These are phyloP conservation scores for Helobdella robusta DNA, from an alignment of 2,888 invertebrate genomes.

Conservation along the genomic window DNA sequence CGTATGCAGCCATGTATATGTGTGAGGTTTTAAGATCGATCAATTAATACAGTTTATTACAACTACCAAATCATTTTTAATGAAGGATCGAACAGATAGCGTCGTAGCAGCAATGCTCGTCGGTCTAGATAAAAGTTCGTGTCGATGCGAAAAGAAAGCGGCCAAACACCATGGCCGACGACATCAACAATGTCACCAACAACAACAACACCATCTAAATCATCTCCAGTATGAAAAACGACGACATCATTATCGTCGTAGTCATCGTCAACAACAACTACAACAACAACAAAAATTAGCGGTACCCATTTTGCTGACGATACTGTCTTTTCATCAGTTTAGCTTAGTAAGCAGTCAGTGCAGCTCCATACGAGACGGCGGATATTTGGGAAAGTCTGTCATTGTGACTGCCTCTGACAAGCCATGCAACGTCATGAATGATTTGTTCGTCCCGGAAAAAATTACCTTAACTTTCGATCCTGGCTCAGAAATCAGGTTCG, in stretches of 20 bases:
- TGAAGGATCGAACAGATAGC: too few relatives aligned
- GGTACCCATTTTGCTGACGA: background rate
- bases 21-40: too few relatives aligned
- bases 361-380: slow-evolving; percentile 23
- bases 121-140: too few relatives aligned
- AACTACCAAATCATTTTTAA: too few relatives aligned
- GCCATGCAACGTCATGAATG: slow-evolving; percentile 45
- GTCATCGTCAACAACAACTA: background rate
- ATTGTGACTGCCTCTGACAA: slow-evolving; percentile 20
- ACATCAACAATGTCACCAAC: too few relatives aligned
- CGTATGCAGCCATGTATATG: too few relatives aligned
- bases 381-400: slow-evolving; percentile 23
- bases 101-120: too few relatives aligned
- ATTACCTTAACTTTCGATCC: slow-evolving; percentile 76
- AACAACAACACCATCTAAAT: too few relatives aligned
- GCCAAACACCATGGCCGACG: too few relatives aligned
- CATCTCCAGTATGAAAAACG: too few relatives aligned
- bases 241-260: background rate
- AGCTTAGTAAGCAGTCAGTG: slow-evolving; percentile 15
- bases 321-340: background rate
- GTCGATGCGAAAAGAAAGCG: too few relatives aligned
- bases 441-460: slow-evolving; percentile 67
- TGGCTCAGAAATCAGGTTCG: slow-evolving; percentile 78
- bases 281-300: background rate
- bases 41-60: too few relatives aligned